Conservation (phyloP, 2,888 invertebrate genomes). For the Himalopsyche kuldschensis region DNA sequence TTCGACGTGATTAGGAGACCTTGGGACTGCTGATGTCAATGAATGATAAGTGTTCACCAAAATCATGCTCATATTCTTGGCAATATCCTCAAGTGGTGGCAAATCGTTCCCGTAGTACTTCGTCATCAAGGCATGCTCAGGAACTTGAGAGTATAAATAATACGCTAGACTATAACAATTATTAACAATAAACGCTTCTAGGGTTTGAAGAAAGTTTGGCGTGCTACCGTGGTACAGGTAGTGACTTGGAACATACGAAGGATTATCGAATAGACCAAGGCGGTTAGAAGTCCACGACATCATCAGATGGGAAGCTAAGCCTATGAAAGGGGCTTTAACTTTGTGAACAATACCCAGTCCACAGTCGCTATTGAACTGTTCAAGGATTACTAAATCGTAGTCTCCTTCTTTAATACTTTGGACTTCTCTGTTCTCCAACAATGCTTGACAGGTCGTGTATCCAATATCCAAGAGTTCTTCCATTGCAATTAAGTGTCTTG, state of each 20-base stretch:
- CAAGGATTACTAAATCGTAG: conserved; percentile 55
- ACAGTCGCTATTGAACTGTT: conserved; percentile 54
- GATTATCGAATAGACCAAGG: conserved; percentile 55
- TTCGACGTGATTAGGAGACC: conserved; percentile 60
- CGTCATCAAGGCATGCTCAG: conserved; percentile 47
- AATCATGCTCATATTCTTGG: conserved; percentile 56
- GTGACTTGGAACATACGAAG: conserved; percentile 53
- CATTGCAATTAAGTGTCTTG: background rate
- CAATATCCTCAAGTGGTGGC: conserved; percentile 53
- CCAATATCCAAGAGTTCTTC: conserved; percentile 1
- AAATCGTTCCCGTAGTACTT: conserved; percentile 50
- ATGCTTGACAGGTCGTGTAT: conserved; percentile 6
- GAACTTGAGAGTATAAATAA: conserved; percentile 46
- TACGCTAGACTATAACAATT: conserved; percentile 42
- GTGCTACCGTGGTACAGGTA: conserved; percentile 48
- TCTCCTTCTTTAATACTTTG: conserved; percentile 27
- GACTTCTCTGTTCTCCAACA: conserved; percentile 23
- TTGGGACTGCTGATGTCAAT: conserved; percentile 57
- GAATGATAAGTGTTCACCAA: conserved; percentile 65
- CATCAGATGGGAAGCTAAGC: conserved; percentile 55
- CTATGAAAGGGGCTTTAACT: conserved; percentile 55
- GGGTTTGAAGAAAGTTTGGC: conserved; percentile 45
- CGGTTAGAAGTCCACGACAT: conserved; percentile 54
- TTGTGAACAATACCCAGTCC: conserved; percentile 49
- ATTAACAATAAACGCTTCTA: conserved; percentile 45